Evolutionary conservation across 1,140 invertebrate species (phyloP).

Genomic region (Bombus huntii): DNA sequence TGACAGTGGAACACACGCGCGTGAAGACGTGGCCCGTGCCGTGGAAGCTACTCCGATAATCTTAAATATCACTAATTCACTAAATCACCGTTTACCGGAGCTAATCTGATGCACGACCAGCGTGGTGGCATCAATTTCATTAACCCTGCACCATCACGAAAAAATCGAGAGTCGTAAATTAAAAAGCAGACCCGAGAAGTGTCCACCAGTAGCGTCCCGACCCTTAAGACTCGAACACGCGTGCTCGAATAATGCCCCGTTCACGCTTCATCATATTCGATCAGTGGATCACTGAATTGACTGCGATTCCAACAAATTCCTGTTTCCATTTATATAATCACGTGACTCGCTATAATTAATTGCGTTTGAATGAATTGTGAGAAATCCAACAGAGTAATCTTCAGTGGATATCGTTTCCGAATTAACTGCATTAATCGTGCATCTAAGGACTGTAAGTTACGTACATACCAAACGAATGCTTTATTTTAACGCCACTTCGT

Average conservation of each 20-base stretch:
- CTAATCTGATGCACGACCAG: slow-evolving; percentile 41
- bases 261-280: not conserved
- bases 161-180: slow-evolving; percentile 55
- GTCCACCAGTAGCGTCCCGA: slow-evolving; percentile 40
- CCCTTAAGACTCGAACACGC: slow-evolving; percentile 25
- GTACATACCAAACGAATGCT: no score
- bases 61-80: slow-evolving; percentile 51
- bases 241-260: not conserved
- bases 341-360: no score
- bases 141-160: slow-evolving; percentile 31
- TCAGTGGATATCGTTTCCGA: no score
- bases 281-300: not conserved
- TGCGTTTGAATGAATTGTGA: no score
- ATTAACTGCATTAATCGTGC: no score
- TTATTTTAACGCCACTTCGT: no score
- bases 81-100: slow-evolving; percentile 39
- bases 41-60: slow-evolving; percentile 8
- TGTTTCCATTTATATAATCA: not conserved
- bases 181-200: slow-evolving; percentile 35
- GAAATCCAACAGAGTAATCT: no score
- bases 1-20: not conserved
- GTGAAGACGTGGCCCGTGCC: slow-evolving; percentile 29
- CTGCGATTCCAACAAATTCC: not conserved
- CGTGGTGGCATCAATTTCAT: slow-evolving; percentile 49
- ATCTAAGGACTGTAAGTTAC: no score